Percentiles rank a stretch among this genome's conserved stretches.
These are phyloP conservation scores for Hirudo medicinalis DNA, from an alignment of 1,140 invertebrate genomes.

Conservation along the genomic window DNA sequence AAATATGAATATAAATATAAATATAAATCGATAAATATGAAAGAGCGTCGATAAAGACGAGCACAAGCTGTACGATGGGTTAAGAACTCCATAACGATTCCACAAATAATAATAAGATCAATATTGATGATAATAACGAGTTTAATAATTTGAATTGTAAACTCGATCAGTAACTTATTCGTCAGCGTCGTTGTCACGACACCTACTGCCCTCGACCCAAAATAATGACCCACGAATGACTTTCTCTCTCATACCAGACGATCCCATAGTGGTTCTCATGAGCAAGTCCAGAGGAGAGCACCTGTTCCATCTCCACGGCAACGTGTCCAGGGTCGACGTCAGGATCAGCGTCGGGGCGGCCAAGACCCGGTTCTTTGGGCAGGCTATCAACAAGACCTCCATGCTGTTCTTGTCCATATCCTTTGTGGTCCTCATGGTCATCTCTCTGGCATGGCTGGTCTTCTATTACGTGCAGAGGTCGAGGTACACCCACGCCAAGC, in stretches of 20 bases:
- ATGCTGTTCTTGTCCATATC: conserved; percentile 84
- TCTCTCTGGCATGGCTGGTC: conserved; percentile 78
- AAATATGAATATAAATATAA: too few relatives aligned
- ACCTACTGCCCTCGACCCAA: too few relatives aligned
- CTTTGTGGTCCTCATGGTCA: conserved; percentile 84
- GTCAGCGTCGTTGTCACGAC: too few relatives aligned
- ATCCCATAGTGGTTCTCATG: background rate
- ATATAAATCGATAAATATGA: too few relatives aligned
- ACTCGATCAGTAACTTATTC: too few relatives aligned
- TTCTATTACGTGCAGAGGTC: conserved; percentile 88
- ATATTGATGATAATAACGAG: conserved; percentile 2
- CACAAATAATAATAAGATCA: background rate
- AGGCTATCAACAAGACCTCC: conserved; percentile 45
- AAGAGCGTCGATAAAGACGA: too few relatives aligned
- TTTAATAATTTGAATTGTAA: too few relatives aligned
- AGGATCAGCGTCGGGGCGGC: background rate
- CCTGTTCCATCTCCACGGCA: background rate
- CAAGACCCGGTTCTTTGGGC: background rate
- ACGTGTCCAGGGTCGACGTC: background rate
- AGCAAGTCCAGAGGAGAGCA: background rate
- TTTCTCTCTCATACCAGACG: background rate
- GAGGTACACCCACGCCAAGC: conserved; percentile 80
- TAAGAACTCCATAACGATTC: background rate
- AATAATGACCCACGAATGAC: too few relatives aligned
- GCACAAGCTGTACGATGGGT: too few relatives aligned